Base-by-base conservation (phyloP, 2,797 vertebrate genomes). In the Enteromius afrohamiltoni region DNA sequence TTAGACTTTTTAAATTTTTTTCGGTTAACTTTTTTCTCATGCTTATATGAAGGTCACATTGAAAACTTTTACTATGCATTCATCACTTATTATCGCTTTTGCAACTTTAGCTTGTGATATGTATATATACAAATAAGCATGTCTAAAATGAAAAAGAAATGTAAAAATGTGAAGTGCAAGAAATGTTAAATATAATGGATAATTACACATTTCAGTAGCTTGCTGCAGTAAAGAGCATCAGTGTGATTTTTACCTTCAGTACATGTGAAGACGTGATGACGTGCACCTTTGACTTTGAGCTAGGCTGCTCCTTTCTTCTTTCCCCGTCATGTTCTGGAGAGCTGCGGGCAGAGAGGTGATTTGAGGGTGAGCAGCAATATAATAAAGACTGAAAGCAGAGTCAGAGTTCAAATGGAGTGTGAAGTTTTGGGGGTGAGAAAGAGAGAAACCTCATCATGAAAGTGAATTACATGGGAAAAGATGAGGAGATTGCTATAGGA, bases 321-420 rank as follows among this genome's bases (percentile, higher is more conserved):
- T 77, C 9, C 29, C 29, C 16, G 1, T 69, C 31, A 42, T 31
- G 65, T 78, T 83, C 23, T 31, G 23, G 51, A 83, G 71, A n/a
- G 34, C 74, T 78, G 75, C 53, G 51, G 40, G 53, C 51, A 78
- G 42, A 62, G 75, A 77, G 17, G 53, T 71, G 74, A 70, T 83
- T 69, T 78, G 34, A 51, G 75, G 3, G 65, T 62, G 67, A 83
- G 71, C 37, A 13, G 19, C 67, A 78, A 31, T 60, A 77, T 60
- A 77, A 83, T 49, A 70, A 77, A 83, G 42, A 21, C 75, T 2
- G 9, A 77, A 64, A 83, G 73, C 34, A 55, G 64, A 58, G 65
- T 45, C 51, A 78, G 40, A 60, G 74, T 83, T 83, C 64, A 83
- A 83, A 78, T 83, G 65, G 45, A 83, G 74, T 77, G 82, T 77